Evolutionary conservation across 2,797 vertebrate genomes (phyloP).

Genomic region (Cyprinella venusta): DNA sequence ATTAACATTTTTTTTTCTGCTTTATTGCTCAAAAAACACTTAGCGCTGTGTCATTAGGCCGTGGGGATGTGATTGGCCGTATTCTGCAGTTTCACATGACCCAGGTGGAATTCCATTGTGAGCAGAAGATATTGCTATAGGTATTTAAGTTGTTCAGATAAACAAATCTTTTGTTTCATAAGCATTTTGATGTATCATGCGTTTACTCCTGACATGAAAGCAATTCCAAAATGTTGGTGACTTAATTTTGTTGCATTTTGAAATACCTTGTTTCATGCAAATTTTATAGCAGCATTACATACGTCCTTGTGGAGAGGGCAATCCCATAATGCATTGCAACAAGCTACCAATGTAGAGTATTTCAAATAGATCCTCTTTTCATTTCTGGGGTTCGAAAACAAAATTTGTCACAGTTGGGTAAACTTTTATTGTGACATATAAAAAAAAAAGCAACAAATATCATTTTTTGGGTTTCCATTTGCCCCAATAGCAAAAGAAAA

Average conservation of each 20-base stretch:
- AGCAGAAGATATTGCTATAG: neutral
- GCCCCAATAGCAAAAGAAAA: neutral
- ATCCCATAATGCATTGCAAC: neutral
- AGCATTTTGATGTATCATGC: neutral
- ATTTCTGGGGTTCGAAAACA: neutral
- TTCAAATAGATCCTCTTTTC: neutral
- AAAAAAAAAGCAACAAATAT: neutral
- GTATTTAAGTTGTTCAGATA: neutral
- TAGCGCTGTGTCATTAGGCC: constrained; percentile 51
- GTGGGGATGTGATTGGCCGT: constrained; percentile 28
- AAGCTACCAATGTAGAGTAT: neutral
- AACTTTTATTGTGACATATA: neutral
- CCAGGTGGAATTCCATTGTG: constrained; percentile 17
- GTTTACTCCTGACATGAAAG: neutral
- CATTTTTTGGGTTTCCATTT: neutral
- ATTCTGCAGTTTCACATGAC: constrained; percentile 30
- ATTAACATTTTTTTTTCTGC: constrained; percentile 40
- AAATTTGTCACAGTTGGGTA: neutral
- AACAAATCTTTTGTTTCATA: neutral
- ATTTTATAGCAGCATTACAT: neutral
- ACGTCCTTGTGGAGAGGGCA: neutral
- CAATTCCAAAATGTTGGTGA: neutral
- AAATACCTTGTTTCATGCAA: neutral
- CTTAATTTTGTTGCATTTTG: neutral
- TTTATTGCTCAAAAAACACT: constrained; percentile 52